A percentile compares a stretch with the other conserved stretches of the same genome.
phyloP scores from a whole-genome alignment of 2,797 vertebrate genomes.

The Takifugu ocellatus region DNA sequence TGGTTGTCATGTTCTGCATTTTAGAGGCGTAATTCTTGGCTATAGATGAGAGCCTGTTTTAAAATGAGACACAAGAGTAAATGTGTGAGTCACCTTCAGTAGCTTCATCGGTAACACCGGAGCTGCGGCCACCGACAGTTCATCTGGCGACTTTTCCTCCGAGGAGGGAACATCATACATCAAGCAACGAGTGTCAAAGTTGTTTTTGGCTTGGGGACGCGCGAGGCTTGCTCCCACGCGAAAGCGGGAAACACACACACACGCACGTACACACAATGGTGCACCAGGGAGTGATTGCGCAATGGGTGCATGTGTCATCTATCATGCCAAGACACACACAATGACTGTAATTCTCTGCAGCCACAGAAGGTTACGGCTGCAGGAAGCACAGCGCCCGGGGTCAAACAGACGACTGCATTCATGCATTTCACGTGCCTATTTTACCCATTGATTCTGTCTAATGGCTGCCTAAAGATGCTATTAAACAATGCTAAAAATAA shows the following conservation, averaged over 20 bases:
- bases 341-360: conserved; percentile 67
- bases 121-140: conserved; percentile 21
- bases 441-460: conserved; percentile 21
- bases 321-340: conserved; percentile 67
- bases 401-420: conserved; percentile 25
- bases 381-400: conserved; percentile 42
- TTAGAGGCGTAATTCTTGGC: no score
- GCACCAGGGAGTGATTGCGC: conserved; percentile 70
- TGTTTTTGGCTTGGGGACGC: conserved; percentile 71
- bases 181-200: conserved; percentile 69
- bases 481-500: neutral
- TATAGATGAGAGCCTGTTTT: no score
- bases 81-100: neutral
- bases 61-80: no score
- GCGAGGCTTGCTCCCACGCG: conserved; percentile 67
- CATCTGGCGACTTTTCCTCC: conserved; percentile 45
- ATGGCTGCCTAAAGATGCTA: conserved; percentile 15
- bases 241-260: conserved; percentile 67
- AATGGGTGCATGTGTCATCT: conserved; percentile 76
- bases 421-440: conserved; percentile 46
- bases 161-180: conserved; percentile 58
- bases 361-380: conserved; percentile 61
- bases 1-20: no score
- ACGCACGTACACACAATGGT: conserved; percentile 63
- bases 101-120: conserved; percentile 19